Base-by-base conservation (phyloP, 2,797 vertebrate genomes). In the Helostoma temminkii region DNA sequence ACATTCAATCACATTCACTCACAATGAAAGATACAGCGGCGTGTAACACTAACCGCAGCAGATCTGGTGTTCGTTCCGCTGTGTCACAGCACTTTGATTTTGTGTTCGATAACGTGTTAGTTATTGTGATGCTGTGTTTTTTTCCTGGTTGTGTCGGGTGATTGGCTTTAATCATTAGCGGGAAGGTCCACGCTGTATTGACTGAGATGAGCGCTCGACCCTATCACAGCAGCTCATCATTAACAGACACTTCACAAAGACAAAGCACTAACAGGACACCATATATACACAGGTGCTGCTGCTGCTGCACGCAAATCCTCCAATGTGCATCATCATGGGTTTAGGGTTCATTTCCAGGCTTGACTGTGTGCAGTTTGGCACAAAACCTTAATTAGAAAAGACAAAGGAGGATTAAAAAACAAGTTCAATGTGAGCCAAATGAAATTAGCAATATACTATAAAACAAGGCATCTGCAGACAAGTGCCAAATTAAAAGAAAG, bases 1-100 rank as follows among this genome's bases (percentile, higher is more conserved):
- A 63, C 75, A 49, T 78, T 87, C 70, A 77, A 63, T 84, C 80
- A 75, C 74, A 80, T 86, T 85, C 71, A 66, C 64, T 71, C 81
- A 43, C 58, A 69, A 43, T 74, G 63, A 81, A 74, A 66, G 67
- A 88, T 57, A 65, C 16, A 24, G 41, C 37, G 11, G 37, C 46
- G 36, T 42, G 66, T 62, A 56, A 74, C 9, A 32, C 80, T 61
- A 66, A 82, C 72, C 22, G 3, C 68, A 81, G 82, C 65, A 21
- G 59, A 78, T 42, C 72, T 1, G 7, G 21, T 10, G 54, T 57
- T 71, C 9, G 50, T 76, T 76, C 57, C 52, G 14, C 61, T 16
- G 30, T n/a, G 67, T 84, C 81, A 36, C 71, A 21, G 50, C 4
- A 19, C 82, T 84, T 78, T 81, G 79, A 84, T 84, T 82, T 53